Evolutionary conservation across 1,140 invertebrate species (phyloP).

Genomic region (Apis cerana): DNA sequence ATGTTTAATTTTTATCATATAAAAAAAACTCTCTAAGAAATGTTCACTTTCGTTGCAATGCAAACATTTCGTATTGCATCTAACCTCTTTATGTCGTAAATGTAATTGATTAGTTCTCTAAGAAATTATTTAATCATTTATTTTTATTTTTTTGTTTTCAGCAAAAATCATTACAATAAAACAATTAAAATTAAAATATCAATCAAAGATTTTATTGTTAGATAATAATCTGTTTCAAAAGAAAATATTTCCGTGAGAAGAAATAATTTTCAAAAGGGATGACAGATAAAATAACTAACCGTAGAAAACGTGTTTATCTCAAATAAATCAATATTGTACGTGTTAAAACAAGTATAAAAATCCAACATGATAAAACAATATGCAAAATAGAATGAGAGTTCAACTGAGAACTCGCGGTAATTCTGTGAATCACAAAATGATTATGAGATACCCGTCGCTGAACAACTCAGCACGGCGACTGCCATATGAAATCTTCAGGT

Average conservation of each 20-base stretch:
- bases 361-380: constrained; percentile 23
- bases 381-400: constrained; percentile 10
- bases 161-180: background rate
- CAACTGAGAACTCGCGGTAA: constrained; percentile 42
- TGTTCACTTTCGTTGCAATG: constrained; percentile 33
- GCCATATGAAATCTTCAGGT: constrained; percentile 71
- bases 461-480: constrained; percentile 71
- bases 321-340: background rate
- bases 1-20: background rate
- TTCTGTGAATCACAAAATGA: constrained; percentile 33
- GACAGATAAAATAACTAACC: constrained; percentile 26
- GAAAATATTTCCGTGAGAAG: background rate
- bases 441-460: constrained; percentile 66
- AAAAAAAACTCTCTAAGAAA: background rate
- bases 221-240: background rate
- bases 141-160: background rate
- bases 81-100: background rate
- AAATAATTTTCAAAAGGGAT: background rate
- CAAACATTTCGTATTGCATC: background rate
- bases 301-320: constrained; percentile 26
- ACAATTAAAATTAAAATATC: background rate
- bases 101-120: background rate
- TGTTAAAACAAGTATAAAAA: constrained; percentile 3
- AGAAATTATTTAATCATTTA: background rate
- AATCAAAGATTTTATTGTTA: background rate